Evolutionary conservation across 2,888 invertebrate species (phyloP), one percentile per base, ranked within the genome.

Genomic region (Megalurothrips usitatus): DNA sequence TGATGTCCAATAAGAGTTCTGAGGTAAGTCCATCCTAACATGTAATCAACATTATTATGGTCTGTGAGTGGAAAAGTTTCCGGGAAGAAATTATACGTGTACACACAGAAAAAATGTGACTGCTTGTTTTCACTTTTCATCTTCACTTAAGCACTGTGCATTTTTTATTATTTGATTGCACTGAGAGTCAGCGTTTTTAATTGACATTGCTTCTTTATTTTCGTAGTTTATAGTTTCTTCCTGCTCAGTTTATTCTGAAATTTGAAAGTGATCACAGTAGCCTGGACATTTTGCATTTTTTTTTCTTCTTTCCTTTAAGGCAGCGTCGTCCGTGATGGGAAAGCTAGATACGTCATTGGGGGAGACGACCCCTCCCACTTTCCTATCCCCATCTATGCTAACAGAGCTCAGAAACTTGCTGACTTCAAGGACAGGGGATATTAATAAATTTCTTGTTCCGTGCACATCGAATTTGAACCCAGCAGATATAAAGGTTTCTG

Each of bases 261-360:
- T 43, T 43, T 43, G 2, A 6, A 43, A 43, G 34, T 43, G 34
- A 43, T 43, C 34, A 43, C 34, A 43, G 34, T 43, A 43, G 58
- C 58, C 17, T 58, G n/a, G 58, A 58, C 58, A 58, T 58, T 58
- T 43, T 58, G 58, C n/a, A 58, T 58, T 58, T 58, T 58, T 58
- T 58, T 43, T 43, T 43, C 34, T 52, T 88, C 88, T 89, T 89
- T 89, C 34, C 82, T 83, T 89, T 88, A 90, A 89, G 89, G 89
- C 87, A 85, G 87, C 86, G 86, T 88, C 88, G 87, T 88, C 89
- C 83, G 87, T 88, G 88, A 88, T 88, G 88, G 89, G 89, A 87
- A 86, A 89, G 86, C 88, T 88, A 87, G 88, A 89, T 87, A 85
- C 84, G 86, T 86, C 87, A 86, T 87, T 88, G 86, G 88, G 89